These are phyloP conservation scores for Mugil cephalus DNA, from an alignment of 2,113 vertebrate genomes.

Conservation along the genomic window DNA sequence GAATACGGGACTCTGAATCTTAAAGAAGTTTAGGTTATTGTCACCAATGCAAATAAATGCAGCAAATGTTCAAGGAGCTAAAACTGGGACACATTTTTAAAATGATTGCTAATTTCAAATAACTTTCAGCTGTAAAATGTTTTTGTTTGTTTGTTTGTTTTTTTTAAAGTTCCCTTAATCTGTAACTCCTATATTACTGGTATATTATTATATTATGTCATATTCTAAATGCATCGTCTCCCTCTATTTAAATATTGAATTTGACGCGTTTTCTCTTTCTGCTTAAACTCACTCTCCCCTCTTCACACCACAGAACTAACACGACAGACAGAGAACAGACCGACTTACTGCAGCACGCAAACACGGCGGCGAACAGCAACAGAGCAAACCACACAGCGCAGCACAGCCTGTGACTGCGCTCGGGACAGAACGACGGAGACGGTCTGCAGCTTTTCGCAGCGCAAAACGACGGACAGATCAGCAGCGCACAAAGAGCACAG, in stretches of 20 bases:
- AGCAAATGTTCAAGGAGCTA: no score
- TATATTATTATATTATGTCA: neutral
- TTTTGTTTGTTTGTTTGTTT: no score
- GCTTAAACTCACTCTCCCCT: conserved; percentile 17
- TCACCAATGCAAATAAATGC: no score
- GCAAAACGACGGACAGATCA: conserved; percentile 40
- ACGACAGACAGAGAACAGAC: conserved; percentile 2
- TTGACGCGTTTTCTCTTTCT: neutral
- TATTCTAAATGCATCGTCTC: conserved; percentile 4
- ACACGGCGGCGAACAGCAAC: conserved; percentile 38
- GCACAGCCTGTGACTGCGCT: conserved; percentile 51
- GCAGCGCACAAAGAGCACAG: conserved; percentile 57
- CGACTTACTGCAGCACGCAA: conserved; percentile 38
- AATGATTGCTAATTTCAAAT: no score
- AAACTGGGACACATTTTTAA: no score
- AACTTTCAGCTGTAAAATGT: no score
- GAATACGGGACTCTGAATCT: no score
- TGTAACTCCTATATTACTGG: neutral
- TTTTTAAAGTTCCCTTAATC: no score
- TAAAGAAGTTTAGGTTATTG: no score
- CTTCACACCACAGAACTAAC: conserved; percentile 24
- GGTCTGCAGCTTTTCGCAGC: conserved; percentile 46
- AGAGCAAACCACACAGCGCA: conserved; percentile 26
- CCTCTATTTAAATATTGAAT: neutral
- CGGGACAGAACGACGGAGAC: conserved; percentile 56